Evolutionary conservation across 2,113 vertebrate species (phyloP), one percentile per base, ranked within the genome.

Genomic region (Aldabrachelys gigantea): DNA sequence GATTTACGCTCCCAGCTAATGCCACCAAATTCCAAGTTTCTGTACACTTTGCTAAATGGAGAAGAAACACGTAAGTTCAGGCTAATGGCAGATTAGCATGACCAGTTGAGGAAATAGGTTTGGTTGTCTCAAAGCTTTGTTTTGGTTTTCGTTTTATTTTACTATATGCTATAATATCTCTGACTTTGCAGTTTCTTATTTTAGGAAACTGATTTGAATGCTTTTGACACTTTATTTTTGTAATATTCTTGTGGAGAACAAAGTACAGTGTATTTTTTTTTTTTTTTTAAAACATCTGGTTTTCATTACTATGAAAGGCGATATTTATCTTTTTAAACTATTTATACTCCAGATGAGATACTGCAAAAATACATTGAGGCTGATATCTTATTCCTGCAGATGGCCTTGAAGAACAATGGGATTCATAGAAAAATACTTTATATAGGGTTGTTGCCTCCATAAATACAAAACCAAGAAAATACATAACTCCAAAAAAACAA

Each of bases 111-210:
- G 21, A 87, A 50, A 47, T 44, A 35, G 0, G 17, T 85, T 89
- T 91, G 82, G 54, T 52, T 93, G 53, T 91, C 65, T 57, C 25
- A 80, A 76, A 86, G n/a, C 50, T 69, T 12, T 80, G 25, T 94
- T 90, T 92, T 94, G 31, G 27, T 91, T 84, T 62, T 57, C 50
- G 21, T 89, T 94, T 95, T 89, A 41, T 56, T 87, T 52, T n/a
- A 69, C 65, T 35, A 3, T 72, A 9, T 69, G 35, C 35, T 10
- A 72, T 35, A 8, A 35, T 72, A n/a, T 38, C n/a, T 72, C n/a
- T 72, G 65, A 72, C 65, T 38, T 72, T 17, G 35, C 31, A 76
- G 84, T 1, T 0, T 92, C 89, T 89, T 56, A 84, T 72, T 38
- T 72, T 72, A 72, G 65, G 65, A 72, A 38, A 72, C 16, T n/a